Conservation (phyloP, 1,140 invertebrate genomes). For the Neodiprion pinetum region DNA sequence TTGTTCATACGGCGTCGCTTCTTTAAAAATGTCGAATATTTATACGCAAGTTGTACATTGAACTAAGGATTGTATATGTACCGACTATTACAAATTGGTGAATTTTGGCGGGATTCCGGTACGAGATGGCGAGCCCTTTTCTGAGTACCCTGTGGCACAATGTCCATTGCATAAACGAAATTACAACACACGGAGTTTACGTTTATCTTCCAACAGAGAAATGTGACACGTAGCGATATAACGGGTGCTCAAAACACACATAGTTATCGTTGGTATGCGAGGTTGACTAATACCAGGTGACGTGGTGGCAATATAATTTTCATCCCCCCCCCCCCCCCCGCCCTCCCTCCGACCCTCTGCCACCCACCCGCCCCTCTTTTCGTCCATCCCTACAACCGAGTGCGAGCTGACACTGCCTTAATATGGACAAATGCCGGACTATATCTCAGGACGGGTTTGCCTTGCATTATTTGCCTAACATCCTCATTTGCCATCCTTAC, state of each 20-base stretch:
- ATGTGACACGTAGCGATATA: slow-evolving; percentile 40
- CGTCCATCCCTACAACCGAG: slow-evolving; percentile 17
- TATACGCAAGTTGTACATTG: too few species aligned
- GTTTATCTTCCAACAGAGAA: slow-evolving; percentile 2
- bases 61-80: too few species aligned
- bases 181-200: neutral
- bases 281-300: slow-evolving; percentile 44
- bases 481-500: slow-evolving; percentile 53
- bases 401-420: slow-evolving; percentile 43
- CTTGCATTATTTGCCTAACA: slow-evolving; percentile 58
- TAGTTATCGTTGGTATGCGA: slow-evolving; percentile 43
- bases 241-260: slow-evolving; percentile 48
- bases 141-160: neutral
- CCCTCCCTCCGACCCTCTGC: neutral
- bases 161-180: neutral
- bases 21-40: too few species aligned
- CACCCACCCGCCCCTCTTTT: slow-evolving; percentile 11
- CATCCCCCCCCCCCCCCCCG: slow-evolving; percentile 30
- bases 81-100: neutral
- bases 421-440: slow-evolving; percentile 57
- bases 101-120: neutral
- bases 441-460: slow-evolving; percentile 53
- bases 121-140: neutral
- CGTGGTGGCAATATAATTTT: slow-evolving; percentile 52
- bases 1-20: too few species aligned